These are phyloP conservation scores for Sphyrna mokarran DNA, from an alignment of 2,113 vertebrate genomes.

Conservation along the genomic window DNA sequence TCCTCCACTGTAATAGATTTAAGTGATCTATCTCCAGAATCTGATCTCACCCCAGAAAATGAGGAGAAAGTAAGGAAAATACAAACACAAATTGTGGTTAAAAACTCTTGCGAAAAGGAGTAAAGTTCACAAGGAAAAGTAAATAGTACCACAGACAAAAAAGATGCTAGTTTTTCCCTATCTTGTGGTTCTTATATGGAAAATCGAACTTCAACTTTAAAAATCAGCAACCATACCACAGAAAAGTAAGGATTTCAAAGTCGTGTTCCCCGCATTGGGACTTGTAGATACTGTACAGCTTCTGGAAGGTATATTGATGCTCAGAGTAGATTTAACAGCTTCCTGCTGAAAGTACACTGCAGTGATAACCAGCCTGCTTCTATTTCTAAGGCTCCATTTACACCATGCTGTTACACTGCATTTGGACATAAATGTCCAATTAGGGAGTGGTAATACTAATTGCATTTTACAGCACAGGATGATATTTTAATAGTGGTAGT, in stretches of 20 bases:
- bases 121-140: not conserved
- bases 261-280: not conserved
- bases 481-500: not conserved
- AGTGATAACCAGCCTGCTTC: not conserved
- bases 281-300: not conserved
- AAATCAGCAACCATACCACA: not conserved
- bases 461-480: not conserved
- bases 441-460: not conserved
- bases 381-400: not conserved
- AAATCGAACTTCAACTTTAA: not conserved
- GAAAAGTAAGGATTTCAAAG: not conserved
- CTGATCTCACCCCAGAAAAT: not conserved
- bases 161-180: not conserved
- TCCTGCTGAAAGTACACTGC: not conserved
- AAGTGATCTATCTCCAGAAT: not conserved
- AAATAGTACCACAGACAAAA: not conserved
- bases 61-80: not conserved
- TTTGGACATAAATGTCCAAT: conserved; percentile 14
- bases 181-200: not conserved
- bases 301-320: not conserved
- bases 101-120: not conserved
- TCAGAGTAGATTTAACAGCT: conserved; percentile 9
- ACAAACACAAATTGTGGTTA: not conserved
- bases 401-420: not conserved
- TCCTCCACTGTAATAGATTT: not conserved